Conservation (phyloP, 2,113 vertebrate species). For the Numida meleagris region DNA sequence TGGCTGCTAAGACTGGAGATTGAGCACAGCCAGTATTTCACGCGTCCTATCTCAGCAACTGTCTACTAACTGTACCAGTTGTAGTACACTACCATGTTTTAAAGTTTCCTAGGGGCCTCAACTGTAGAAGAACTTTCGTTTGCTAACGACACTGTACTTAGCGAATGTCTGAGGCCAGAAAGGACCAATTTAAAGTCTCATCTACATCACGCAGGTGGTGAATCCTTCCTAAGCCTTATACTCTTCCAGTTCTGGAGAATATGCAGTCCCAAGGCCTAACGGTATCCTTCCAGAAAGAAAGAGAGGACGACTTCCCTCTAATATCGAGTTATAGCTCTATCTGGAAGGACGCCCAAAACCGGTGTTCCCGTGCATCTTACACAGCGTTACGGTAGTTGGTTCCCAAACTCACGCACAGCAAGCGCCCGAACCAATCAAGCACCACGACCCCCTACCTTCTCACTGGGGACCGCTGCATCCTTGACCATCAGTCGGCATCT, state of each 20-base stretch:
- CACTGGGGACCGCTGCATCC: not conserved
- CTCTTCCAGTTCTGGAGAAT: not conserved
- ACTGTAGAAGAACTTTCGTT: not conserved
- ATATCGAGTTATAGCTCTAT: accelerated
- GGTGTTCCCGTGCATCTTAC: accelerated
- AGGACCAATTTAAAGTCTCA: not conserved
- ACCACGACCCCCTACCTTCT: not conserved
- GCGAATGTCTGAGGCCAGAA: not conserved
- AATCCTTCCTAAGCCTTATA: not conserved
- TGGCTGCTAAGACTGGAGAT: not conserved
- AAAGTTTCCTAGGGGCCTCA: not conserved
- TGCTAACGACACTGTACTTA: accelerated
- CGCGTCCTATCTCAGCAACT: accelerated
- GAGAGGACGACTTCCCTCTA: not conserved
- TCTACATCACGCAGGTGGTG: not conserved
- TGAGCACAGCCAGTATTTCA: not conserved
- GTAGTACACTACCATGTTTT: accelerated
- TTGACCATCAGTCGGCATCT: accelerated
- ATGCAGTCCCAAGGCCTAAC: not conserved
- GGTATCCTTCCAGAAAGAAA: not conserved
- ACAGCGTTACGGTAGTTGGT: accelerated
- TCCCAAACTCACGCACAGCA: not conserved
- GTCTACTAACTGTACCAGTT: not conserved
- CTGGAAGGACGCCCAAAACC: accelerated
- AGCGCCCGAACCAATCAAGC: not conserved